These are phyloP conservation scores for Drosophila lacertosa DNA, from an alignment of 1,140 invertebrate genomes.

Conservation along the genomic window DNA sequence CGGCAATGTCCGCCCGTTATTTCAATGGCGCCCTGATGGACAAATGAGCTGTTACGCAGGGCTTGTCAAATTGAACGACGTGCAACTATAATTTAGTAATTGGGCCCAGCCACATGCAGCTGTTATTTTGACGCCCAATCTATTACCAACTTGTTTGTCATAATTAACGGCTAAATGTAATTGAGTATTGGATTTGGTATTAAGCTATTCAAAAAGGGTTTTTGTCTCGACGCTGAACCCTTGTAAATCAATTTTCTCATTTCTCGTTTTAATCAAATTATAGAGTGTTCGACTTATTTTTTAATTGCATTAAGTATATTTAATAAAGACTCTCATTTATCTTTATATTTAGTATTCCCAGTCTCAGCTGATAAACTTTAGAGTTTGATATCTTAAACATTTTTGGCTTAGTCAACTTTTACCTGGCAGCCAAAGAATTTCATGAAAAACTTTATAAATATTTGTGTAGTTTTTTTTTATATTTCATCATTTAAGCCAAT, in stretches of 20 bases:
- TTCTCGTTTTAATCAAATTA: no score
- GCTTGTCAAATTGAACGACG: constrained; percentile 30
- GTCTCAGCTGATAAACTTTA: no score
- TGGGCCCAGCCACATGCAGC: constrained; percentile 37
- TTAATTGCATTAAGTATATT: no score
- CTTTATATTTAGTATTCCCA: no score
- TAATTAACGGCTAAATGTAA: constrained; percentile 72
- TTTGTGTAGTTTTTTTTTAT: not conserved
- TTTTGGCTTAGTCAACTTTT: no score
- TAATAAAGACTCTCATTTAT: no score
- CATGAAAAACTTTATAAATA: not conserved
- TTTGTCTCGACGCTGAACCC: not conserved
- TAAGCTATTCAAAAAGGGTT: constrained; percentile 6
- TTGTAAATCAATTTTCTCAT: constrained; percentile 1
- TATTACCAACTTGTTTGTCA: constrained; percentile 46
- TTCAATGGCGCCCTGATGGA: constrained; percentile 36
- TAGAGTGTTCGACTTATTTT: no score
- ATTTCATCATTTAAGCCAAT: not conserved
- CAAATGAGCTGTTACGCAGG: constrained; percentile 46
- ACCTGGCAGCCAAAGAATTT: no score
- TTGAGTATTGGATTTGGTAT: constrained; percentile 39
- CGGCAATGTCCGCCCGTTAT: constrained; percentile 31
- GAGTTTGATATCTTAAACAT: no score
- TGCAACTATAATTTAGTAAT: constrained; percentile 47
- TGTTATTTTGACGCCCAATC: constrained; percentile 52